Conservation (phyloP, 1,140 invertebrate species). For the Manduca sexta region DNA sequence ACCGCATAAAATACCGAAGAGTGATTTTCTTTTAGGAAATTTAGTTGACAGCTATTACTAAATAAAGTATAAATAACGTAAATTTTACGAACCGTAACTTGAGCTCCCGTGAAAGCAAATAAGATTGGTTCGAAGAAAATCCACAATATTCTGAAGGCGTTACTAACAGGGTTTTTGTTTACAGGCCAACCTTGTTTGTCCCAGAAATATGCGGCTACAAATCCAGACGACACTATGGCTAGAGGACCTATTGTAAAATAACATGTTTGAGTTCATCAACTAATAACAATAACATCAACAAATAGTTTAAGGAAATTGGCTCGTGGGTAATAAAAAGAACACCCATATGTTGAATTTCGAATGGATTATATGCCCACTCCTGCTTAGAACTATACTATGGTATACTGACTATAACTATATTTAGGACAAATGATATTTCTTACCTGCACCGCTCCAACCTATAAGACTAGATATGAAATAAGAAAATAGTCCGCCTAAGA, state of each 20-base stretch:
- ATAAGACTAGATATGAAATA: constrained; percentile 88
- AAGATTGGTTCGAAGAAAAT: constrained; percentile 95
- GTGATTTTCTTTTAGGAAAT: too few relatives aligned
- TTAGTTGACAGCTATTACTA: too few relatives aligned
- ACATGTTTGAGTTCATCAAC: too few relatives aligned
- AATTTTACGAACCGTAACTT: constrained; percentile 80
- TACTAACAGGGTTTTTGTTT: constrained; percentile 88
- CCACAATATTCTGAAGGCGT: constrained; percentile 93
- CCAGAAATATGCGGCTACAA: constrained; percentile 85
- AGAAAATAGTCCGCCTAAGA: constrained; percentile 87
- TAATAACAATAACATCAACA: too few relatives aligned
- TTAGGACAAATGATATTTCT: neutral
- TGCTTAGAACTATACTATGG: too few relatives aligned
- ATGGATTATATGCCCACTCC: too few relatives aligned
- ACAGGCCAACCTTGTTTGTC: constrained; percentile 86
- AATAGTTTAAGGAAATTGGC: too few relatives aligned
- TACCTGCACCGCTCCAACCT: constrained; percentile 83
- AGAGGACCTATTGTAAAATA: constrained; percentile 76
- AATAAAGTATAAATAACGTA: too few relatives aligned
- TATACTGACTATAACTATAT: neutral
- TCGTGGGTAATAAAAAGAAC: too few relatives aligned
- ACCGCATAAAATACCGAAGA: too few relatives aligned
- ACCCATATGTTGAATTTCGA: too few relatives aligned
- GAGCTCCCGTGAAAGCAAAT: constrained; percentile 92
- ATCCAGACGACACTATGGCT: constrained; percentile 88